phyloP scores from a whole-genome alignment of 2,797 vertebrate species.

The Garrulus glandarius region DNA sequence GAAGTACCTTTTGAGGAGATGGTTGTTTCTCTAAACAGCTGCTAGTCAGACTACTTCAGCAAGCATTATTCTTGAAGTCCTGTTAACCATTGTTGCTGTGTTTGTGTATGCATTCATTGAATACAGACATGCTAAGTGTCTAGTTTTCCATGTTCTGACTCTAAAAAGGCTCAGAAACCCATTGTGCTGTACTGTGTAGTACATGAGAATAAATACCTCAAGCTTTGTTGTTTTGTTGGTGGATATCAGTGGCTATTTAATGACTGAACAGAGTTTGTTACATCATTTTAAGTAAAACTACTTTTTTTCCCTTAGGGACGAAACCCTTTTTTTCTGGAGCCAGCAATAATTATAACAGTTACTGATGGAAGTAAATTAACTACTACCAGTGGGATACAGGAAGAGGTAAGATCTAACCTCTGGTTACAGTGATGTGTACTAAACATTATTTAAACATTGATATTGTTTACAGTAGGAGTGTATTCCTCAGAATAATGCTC shows the following conservation, averaged over 20 bases:
- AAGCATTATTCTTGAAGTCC: neutral
- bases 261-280: neutral
- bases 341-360: conserved; percentile 93
- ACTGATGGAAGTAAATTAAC: conserved; percentile 95
- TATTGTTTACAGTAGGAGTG: neutral
- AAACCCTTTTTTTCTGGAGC: conserved; percentile 96
- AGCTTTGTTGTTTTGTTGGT: neutral
- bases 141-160: neutral
- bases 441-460: neutral
- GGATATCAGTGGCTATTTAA: neutral
- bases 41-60: neutral
- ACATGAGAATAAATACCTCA: neutral
- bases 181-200: neutral
- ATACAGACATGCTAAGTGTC: neutral
- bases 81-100: neutral
- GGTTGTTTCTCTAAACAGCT: neutral
- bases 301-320: conserved; percentile 79
- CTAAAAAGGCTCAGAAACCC: neutral
- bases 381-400: conserved; percentile 88
- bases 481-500: neutral
- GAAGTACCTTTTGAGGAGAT: neutral
- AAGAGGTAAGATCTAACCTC: conserved; percentile 84
- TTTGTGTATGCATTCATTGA: neutral
- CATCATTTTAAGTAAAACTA: neutral
- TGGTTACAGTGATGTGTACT: neutral